Evolutionary conservation across 2,797 vertebrate species (phyloP).

Genomic region (Leptatherina wallacei): DNA sequence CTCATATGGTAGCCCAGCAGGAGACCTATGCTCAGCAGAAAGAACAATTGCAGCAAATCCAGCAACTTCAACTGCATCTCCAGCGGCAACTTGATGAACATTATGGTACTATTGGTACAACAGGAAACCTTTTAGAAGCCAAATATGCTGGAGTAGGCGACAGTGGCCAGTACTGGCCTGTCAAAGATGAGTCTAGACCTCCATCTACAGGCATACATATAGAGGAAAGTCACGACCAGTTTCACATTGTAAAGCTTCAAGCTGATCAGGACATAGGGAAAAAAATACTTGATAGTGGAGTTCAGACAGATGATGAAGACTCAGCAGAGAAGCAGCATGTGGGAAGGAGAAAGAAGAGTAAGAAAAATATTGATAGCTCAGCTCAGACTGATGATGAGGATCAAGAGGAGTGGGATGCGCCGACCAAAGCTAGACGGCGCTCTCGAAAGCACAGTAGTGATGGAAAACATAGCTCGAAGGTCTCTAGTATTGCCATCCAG

Average conservation of each 20-base stretch:
- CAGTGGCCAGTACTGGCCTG: constrained; percentile 92
- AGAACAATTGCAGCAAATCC: constrained; percentile 94
- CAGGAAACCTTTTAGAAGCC: constrained; percentile 89
- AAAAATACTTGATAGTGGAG: constrained; percentile 93
- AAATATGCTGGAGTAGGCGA: constrained; percentile 89
- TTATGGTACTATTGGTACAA: constrained; percentile 86
- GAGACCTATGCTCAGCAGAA: constrained; percentile 96
- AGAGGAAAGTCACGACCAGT: constrained; percentile 76
- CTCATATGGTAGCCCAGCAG: constrained; percentile 96
- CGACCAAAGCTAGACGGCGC: constrained; percentile 89
- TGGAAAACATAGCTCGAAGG: constrained; percentile 89
- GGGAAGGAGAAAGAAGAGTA: constrained; percentile 89
- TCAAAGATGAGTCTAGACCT: constrained; percentile 87
- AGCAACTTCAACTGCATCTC: constrained; percentile 95
- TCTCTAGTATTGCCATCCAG: constrained; percentile 96
- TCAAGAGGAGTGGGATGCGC: constrained; percentile 95
- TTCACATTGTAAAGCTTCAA: constrained; percentile 84
- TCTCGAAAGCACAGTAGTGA: constrained; percentile 90
- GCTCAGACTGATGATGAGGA: constrained; percentile 98
- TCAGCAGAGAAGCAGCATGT: constrained; percentile 87
- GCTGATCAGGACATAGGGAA: constrained; percentile 86
- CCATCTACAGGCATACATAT: constrained; percentile 78
- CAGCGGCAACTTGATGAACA: constrained; percentile 97
- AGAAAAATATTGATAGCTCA: constrained; percentile 92
- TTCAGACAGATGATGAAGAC: constrained; percentile 98